These are phyloP conservation scores for Intellagama lesueurii DNA, from an alignment of 2,797 vertebrate genomes.

Conservation along the genomic window DNA sequence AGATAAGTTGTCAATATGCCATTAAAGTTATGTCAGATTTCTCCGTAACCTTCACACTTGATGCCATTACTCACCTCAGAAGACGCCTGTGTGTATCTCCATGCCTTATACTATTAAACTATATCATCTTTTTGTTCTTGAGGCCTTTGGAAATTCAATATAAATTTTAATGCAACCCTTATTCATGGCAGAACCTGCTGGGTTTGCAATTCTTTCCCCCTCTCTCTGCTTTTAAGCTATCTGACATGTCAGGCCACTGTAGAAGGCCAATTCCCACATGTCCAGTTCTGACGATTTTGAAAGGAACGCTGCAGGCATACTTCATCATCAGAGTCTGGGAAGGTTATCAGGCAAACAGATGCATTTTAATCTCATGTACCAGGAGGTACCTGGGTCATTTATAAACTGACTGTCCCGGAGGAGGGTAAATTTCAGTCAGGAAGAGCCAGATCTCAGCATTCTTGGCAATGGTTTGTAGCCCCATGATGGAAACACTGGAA, in stretches of 20 bases:
- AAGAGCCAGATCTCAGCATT: conserved; percentile 36
- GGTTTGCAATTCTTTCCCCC: no score
- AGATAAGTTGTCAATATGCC: background rate
- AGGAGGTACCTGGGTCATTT: conserved; percentile 40
- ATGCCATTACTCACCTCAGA: background rate
- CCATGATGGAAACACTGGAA: conserved; percentile 21
- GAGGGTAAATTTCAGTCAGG: conserved; percentile 26
- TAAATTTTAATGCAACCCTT: background rate
- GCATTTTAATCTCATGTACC: conserved; percentile 40
- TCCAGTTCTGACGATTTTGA: conserved; percentile 13
- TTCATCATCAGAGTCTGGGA: conserved; percentile 17
- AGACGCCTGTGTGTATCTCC: background rate
- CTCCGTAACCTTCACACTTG: background rate
- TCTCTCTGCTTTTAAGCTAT: background rate
- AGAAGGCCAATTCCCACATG: background rate
- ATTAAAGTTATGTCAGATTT: background rate
- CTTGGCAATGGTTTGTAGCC: conserved; percentile 31
- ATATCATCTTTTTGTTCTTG: background rate
- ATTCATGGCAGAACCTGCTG: background rate
- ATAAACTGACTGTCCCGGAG: conserved; percentile 31
- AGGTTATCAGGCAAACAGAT: conserved; percentile 36
- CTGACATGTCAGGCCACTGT: background rate
- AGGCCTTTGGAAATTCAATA: conserved; percentile 13
- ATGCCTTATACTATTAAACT: background rate
- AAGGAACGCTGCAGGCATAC: background rate